A percentile compares a stretch with the other conserved stretches of the same genome.
Evolutionary conservation across 1,140 invertebrate species (phyloP).

Genomic region (Marisa cornuarietis): DNA sequence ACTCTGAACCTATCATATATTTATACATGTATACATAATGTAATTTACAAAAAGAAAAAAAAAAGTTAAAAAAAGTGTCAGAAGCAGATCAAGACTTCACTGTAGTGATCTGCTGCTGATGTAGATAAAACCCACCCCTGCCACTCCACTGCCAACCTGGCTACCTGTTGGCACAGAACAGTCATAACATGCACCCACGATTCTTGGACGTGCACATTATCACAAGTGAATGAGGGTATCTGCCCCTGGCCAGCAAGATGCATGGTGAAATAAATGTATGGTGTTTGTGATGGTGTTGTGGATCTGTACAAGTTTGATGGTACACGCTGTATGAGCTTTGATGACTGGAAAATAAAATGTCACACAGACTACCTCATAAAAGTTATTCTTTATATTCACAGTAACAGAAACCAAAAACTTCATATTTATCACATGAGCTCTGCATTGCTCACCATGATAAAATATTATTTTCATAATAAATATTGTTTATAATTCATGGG

Average conservation of each 20-base stretch:
- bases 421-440: too few relatives aligned
- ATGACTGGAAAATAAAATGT: too few relatives aligned
- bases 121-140: neutral
- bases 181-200: conserved; percentile 7
- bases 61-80: neutral
- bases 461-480: too few relatives aligned
- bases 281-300: too few relatives aligned
- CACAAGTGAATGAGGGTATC: conserved; percentile 8
- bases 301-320: too few relatives aligned
- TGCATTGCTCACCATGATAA: too few relatives aligned
- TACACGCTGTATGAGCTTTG: too few relatives aligned
- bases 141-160: conserved; percentile 12
- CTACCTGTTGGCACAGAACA: conserved; percentile 5
- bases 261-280: neutral
- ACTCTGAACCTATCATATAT: neutral
- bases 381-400: too few relatives aligned
- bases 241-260: conserved; percentile 28
- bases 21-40: neutral
- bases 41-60: neutral
- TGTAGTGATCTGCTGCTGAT: neutral
- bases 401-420: too few relatives aligned
- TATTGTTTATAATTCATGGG: too few relatives aligned
- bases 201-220: conserved; percentile 8
- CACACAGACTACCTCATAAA: too few relatives aligned
- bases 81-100: neutral